phyloP scores from a whole-genome alignment of 2,888 invertebrate genomes.

The Cotesia congregata region DNA sequence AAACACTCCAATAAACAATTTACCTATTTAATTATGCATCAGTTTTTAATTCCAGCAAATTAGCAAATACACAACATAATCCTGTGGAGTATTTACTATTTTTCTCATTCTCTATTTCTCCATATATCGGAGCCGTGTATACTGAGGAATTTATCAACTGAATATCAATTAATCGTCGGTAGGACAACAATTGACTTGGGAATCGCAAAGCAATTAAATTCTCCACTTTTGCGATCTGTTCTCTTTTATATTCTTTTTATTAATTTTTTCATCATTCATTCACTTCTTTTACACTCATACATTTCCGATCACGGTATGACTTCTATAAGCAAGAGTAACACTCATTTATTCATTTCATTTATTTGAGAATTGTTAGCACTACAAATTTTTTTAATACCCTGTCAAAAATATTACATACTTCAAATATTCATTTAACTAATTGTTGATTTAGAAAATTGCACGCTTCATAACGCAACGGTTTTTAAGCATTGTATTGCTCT shows the following conservation, averaged over 20 bases:
- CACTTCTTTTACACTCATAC: neutral
- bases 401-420: too few species aligned
- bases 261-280: neutral
- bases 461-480: too few species aligned
- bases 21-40: neutral
- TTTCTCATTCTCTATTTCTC: constrained; percentile 4
- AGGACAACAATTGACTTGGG: constrained; percentile 24
- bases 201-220: constrained; percentile 32
- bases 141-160: constrained; percentile 14
- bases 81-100: neutral
- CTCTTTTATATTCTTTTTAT: neutral
- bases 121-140: neutral
- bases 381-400: too few species aligned
- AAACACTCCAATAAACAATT: neutral
- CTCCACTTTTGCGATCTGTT: constrained; percentile 11
- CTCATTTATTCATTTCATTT: neutral
- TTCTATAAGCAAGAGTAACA: neutral
- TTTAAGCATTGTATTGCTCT: too few species aligned
- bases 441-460: too few species aligned
- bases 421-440: too few species aligned
- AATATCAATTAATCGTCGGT: constrained; percentile 20
- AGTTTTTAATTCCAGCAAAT: neutral
- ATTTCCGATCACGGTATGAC: neutral
- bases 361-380: neutral
- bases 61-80: neutral